Evolutionary conservation across 2,888 invertebrate species (phyloP).

Genomic region (Tethea ocularis): DNA sequence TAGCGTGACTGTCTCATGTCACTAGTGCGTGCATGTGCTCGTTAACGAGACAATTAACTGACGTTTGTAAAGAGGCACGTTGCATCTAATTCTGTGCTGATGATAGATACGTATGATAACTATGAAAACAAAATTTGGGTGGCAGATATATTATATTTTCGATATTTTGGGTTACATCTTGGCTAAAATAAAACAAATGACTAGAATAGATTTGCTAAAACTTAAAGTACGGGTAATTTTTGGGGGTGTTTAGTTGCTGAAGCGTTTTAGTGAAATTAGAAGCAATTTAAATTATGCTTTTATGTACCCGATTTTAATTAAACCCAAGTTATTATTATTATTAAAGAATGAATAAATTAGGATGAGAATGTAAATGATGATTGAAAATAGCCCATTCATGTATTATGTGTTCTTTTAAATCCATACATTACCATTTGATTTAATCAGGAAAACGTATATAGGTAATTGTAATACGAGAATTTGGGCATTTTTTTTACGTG

Average conservation of each 20-base stretch:
- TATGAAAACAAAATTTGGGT: constrained; percentile 54
- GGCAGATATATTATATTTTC: constrained; percentile 59
- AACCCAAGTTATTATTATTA: not conserved
- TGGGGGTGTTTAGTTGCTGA: constrained; percentile 31
- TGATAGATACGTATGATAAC: constrained; percentile 38
- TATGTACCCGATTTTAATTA: not conserved
- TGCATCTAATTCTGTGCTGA: constrained; percentile 58
- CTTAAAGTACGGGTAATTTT: constrained; percentile 17
- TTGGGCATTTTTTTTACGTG: constrained; percentile 14
- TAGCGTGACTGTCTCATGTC: constrained; percentile 43
- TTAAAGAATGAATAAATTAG: not conserved
- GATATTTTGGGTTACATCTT: constrained; percentile 40
- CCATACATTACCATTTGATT: constrained; percentile 21
- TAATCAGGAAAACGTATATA: constrained; percentile 11
- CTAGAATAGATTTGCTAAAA: constrained; percentile 29
- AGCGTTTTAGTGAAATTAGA: constrained; percentile 22
- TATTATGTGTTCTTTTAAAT: constrained; percentile 33
- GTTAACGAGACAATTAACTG: constrained; percentile 50
- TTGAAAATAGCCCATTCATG: constrained; percentile 11
- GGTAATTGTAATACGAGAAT: constrained; percentile 10
- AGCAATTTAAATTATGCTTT: not conserved
- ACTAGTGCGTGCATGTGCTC: constrained; percentile 10
- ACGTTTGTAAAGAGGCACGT: constrained; percentile 58
- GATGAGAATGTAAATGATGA: not conserved
- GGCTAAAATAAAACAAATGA: constrained; percentile 20